Evolutionary conservation across 37 sponge, comb jelly and placozoan species (phyloP).

Genomic region (Lycopodina hypogea): DNA sequence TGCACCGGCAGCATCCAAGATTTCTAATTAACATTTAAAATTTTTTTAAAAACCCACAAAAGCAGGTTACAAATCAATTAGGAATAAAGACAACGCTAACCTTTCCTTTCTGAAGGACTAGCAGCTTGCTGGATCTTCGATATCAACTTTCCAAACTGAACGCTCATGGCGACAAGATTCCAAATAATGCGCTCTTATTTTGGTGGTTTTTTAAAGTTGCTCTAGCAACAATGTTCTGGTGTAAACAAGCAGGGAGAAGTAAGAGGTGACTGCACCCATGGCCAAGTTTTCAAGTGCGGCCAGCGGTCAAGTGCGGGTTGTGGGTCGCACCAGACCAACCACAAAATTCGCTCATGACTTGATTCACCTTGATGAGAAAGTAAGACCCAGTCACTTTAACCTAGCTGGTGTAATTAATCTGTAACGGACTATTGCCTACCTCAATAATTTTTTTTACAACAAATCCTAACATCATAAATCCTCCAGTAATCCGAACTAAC

Average conservation of each 20-base stretch:
- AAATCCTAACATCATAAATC: too few species aligned
- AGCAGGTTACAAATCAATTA: not conserved
- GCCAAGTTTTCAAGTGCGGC: not conserved
- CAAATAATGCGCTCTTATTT: not conserved
- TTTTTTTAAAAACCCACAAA: not conserved
- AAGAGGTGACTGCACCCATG: not conserved
- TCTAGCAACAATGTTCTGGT: not conserved
- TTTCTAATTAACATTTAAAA: not conserved
- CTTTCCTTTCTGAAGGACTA: constrained; percentile 47
- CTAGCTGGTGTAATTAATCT: too few species aligned
- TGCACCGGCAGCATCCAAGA: not conserved
- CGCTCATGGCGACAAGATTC: constrained; percentile 19
- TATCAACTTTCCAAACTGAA: constrained; percentile 36
- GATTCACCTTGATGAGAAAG: constrained; percentile 77
- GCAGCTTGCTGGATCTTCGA: constrained; percentile 26
- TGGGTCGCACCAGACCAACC: constrained; percentile 83
- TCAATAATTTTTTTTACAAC: too few species aligned
- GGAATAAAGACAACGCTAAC: too few species aligned
- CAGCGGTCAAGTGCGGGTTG: constrained; percentile 54
- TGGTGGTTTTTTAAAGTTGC: not conserved
- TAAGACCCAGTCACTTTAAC: not conserved
- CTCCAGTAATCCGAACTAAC: too few species aligned
- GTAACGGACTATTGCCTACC: too few species aligned
- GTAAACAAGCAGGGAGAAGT: too few species aligned
- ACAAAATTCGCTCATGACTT: constrained; percentile 76